phyloP scores from a whole-genome alignment of 2,797 vertebrate species.

The Muscicapa striata region DNA sequence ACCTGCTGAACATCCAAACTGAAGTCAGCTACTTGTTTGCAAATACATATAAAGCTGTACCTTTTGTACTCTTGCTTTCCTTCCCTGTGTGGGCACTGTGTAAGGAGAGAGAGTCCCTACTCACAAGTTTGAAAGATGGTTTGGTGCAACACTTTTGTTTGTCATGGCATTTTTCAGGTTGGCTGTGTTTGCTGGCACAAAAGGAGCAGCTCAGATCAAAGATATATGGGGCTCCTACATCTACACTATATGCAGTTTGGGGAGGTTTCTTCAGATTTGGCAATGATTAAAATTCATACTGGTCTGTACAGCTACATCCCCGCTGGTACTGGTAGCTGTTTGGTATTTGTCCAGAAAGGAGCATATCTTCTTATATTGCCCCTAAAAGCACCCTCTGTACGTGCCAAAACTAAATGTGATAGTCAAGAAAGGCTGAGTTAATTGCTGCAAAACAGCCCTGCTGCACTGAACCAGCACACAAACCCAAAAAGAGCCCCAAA shows the following conservation, averaged over 20 bases:
- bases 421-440: not conserved
- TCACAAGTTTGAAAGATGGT: not conserved
- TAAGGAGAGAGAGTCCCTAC: not conserved
- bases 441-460: not conserved
- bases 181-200: not conserved
- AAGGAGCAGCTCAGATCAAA: not conserved
- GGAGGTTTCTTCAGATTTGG: not conserved
- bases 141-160: not conserved
- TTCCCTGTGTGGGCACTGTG: fast-evolving
- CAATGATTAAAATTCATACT: not conserved
- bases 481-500: not conserved
- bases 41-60: not conserved
- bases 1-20: not conserved
- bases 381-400: not conserved
- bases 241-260: not conserved
- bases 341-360: not conserved
- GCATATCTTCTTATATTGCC: not conserved
- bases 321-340: fast-evolving
- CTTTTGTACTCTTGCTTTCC: not conserved
- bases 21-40: not conserved
- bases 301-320: not conserved
- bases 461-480: not conserved
- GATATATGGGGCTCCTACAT: not conserved
- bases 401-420: fast-evolving
- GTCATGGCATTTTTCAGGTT: not conserved